These are phyloP conservation scores for Poeciliopsis turrubarensis DNA, from an alignment of 2,113 vertebrate species.

Conservation along the genomic window DNA sequence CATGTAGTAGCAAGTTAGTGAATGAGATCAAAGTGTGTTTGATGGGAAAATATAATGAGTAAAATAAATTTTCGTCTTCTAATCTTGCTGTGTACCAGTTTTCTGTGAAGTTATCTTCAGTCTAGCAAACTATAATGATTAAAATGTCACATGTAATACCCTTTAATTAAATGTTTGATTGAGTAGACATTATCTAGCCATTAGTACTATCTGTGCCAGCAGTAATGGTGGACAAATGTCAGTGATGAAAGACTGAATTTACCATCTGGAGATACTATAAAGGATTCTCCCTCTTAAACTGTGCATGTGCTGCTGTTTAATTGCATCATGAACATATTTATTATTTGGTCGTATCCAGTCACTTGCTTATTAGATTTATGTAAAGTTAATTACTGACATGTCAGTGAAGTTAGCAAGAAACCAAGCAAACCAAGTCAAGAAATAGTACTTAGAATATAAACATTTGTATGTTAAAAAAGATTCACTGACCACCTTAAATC, in stretches of 20 bases:
- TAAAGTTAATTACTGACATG: background rate
- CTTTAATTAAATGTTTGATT: slow-evolving; percentile 26
- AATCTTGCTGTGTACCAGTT: slow-evolving; percentile 45
- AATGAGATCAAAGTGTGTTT: slow-evolving; percentile 3
- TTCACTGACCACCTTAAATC: background rate
- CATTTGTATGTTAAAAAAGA: background rate
- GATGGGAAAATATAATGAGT: slow-evolving; percentile 12
- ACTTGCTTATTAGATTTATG: background rate
- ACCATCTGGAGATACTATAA: too few species aligned
- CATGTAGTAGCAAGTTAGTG: slow-evolving; percentile 37
- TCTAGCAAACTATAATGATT: slow-evolving; percentile 26
- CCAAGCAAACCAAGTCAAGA: background rate
- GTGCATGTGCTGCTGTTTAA: background rate
- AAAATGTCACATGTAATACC: slow-evolving; percentile 47
- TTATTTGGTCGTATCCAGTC: background rate
- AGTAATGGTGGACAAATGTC: slow-evolving; percentile 4
- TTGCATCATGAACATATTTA: background rate
- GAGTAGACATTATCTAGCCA: background rate
- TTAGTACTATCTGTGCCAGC: slow-evolving; percentile 4
- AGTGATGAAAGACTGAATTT: background rate
- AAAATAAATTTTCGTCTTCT: slow-evolving; percentile 18
- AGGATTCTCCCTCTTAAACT: too few species aligned
- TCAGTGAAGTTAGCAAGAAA: background rate
- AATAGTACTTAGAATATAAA: background rate
- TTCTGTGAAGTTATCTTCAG: slow-evolving; percentile 40